phyloP scores from a whole-genome alignment of 2,888 invertebrate genomes.

The Leptogaster cylindrica region DNA sequence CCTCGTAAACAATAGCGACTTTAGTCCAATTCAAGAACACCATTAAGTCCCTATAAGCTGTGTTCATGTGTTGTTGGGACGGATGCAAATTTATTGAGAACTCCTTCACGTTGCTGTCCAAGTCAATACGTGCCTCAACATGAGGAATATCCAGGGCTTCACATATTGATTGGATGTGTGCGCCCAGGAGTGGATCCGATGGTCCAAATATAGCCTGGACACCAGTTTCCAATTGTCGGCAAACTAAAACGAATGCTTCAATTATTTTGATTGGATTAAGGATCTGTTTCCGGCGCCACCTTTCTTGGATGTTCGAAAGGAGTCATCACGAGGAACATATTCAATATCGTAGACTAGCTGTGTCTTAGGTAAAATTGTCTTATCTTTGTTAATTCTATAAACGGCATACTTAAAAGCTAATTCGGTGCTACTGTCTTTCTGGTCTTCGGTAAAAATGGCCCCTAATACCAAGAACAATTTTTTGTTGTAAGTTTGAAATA shows the following conservation, averaged over 20 bases:
- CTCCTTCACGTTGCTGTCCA: slow-evolving; percentile 65
- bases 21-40: slow-evolving; percentile 90
- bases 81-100: slow-evolving; percentile 91
- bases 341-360: slow-evolving; percentile 93
- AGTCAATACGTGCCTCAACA: slow-evolving; percentile 76
- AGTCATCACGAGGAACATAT: slow-evolving; percentile 87
- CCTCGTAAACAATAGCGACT: slow-evolving; percentile 92
- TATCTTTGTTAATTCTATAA: slow-evolving; percentile 89
- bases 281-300: too few species aligned
- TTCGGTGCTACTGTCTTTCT: slow-evolving; percentile 84
- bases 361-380: slow-evolving; percentile 80
- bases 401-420: slow-evolving; percentile 94
- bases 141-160: slow-evolving; percentile 90
- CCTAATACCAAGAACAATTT: slow-evolving; percentile 65
- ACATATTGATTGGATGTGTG: slow-evolving; percentile 87
- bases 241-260: slow-evolving; percentile 49
- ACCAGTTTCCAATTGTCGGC: slow-evolving; percentile 75
- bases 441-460: slow-evolving; percentile 90
- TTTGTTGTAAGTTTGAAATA: background rate
- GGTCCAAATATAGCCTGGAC: slow-evolving; percentile 89
- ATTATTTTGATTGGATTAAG: background rate
- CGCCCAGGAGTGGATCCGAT: slow-evolving; percentile 79
- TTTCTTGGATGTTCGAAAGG: slow-evolving; percentile 90
- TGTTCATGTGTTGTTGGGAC: slow-evolving; percentile 79
- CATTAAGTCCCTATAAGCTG: slow-evolving; percentile 85